Percentiles rank a stretch among this genome's conserved stretches.
phyloP scores from a whole-genome alignment of 2,797 vertebrate species.

The Amphiprion clarkii region DNA sequence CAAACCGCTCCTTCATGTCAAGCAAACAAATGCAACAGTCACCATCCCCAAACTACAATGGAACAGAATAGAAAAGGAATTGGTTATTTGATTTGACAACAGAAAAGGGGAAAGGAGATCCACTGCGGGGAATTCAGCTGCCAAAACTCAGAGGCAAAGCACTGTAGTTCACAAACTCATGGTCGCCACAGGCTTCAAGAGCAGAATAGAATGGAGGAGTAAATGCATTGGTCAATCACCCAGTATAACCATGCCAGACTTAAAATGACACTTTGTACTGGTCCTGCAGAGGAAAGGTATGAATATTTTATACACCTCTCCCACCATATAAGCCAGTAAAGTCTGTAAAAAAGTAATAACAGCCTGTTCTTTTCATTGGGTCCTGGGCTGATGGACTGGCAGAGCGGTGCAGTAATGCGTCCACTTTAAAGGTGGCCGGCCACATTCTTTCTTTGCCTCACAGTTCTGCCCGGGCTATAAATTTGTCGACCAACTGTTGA shows the following conservation, averaged over 20 bases:
- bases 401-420: slow-evolving; percentile 48
- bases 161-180: slow-evolving; percentile 24
- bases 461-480: slow-evolving; percentile 71
- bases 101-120: neutral
- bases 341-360: slow-evolving; percentile 59
- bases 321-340: slow-evolving; percentile 57
- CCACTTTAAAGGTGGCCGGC: slow-evolving; percentile 66
- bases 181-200: slow-evolving; percentile 20
- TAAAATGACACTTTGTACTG: slow-evolving; percentile 68
- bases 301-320: slow-evolving; percentile 74
- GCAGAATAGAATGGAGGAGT: slow-evolving; percentile 46
- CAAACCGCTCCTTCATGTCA: slow-evolving; percentile 40
- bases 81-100: slow-evolving; percentile 23
- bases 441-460: slow-evolving; percentile 62
- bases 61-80: neutral
- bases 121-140: slow-evolving; percentile 22
- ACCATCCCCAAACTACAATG: neutral
- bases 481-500: slow-evolving; percentile 83
- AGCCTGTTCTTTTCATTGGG: slow-evolving; percentile 60
- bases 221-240: slow-evolving; percentile 58
- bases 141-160: slow-evolving; percentile 42
- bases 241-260: slow-evolving; percentile 42
- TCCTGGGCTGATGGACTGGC: slow-evolving; percentile 29
- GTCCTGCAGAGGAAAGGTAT: slow-evolving; percentile 59
- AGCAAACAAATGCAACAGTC: slow-evolving; percentile 42